Base-by-base conservation (phyloP, 2,888 invertebrate genomes). In the Brenthis hecate region DNA sequence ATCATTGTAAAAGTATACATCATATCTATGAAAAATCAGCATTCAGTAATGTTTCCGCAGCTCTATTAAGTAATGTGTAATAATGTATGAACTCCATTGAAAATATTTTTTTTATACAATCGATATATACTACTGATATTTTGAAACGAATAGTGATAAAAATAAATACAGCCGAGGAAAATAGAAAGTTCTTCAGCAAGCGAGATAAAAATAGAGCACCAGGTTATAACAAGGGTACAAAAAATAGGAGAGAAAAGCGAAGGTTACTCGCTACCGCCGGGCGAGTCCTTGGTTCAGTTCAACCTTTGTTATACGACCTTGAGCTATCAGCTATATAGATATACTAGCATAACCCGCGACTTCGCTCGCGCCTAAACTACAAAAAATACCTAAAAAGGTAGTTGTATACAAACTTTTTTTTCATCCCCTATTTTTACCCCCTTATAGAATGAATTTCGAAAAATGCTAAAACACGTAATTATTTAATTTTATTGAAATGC, bases 221-320 rank as follows among this genome's bases (percentile, higher is more conserved):
- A 71, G 73, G 58, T 72, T 73, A 69, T 66, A 70, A 66, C 75
- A 77, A 74, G 77, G 75, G 76, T 72, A 78, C 72, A 76, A 73
- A 75, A 75, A 72, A 75, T 74, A 79, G 75, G 74, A 79, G 80
- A 79, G 82, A 65, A 74, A 69, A 62, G 78, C 80, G 85, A 89
- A 88, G 87, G 88, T 81, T 85, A 78, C 70, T 76, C 75, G 73
- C 71, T 74, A 65, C 74, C 72, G 79, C 81, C 80, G 82, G 81
- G 82, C 76, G 81, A 81, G 85, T 79, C 85, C 85, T 85, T 83
- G 77, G 71, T 67, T 19, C 19, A 19, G 74, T 69, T 11, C 76
- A 82, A 81, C 84, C 83, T 86, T 85, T 77, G 76, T 76, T 73
- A 81, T 74, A 84, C 70, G 73, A 69, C 75, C 73, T 76, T 76